Evolutionary conservation across 2,797 vertebrate genomes (phyloP), one percentile per base, ranked within the genome.

Genomic region (Lagocephalus sceleratus): DNA sequence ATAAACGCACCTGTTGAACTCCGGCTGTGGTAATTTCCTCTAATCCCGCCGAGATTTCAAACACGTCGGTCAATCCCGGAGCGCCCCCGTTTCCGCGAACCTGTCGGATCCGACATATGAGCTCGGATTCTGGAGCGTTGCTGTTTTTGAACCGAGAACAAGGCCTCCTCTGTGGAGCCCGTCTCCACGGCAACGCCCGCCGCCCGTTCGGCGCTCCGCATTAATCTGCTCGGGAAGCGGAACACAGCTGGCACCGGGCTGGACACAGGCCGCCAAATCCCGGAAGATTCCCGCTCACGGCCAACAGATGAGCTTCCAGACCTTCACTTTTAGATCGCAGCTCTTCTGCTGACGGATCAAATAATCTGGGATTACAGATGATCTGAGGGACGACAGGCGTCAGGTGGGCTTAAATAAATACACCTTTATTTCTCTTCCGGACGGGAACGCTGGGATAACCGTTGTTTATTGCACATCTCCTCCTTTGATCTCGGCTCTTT

Each of bases 381-480:
- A 41, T 2, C 16, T 2, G 42, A 58, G 35, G 26, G 15, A 22
- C 5, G 2, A 39, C 21, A 16, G 42, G 46, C 44, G 6, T 4
- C 3, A 1, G 4, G 32, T 29, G 32, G 5, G 50, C n/a, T 20
- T 68, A 35, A 78, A 86, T 78, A 84, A 83, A 85, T 85, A 81
- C 26, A 29, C 11, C 9, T 35, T 35, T 35, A 35, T 29, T 1
- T 35, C 32, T 35, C 26, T 29, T 7, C 25, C 26, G 11, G 26
- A 29, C 26, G 3, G 66, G 72, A 83, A 78, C 73, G 75, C 63
- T 6, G 48, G 47, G 54, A n/a, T 35, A 14, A 51, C 0, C 16
- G 49, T 3, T 12, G 19, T 49, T 9, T 43, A 44, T 60, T 63
- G 67, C 67, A 51, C 58, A 2, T 63, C 38, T 3, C 2, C 11